Percentiles rank a stretch among this genome's conserved stretches.
phyloP scores from a whole-genome alignment of 1,140 invertebrate species.

The Triops cancriformis region DNA sequence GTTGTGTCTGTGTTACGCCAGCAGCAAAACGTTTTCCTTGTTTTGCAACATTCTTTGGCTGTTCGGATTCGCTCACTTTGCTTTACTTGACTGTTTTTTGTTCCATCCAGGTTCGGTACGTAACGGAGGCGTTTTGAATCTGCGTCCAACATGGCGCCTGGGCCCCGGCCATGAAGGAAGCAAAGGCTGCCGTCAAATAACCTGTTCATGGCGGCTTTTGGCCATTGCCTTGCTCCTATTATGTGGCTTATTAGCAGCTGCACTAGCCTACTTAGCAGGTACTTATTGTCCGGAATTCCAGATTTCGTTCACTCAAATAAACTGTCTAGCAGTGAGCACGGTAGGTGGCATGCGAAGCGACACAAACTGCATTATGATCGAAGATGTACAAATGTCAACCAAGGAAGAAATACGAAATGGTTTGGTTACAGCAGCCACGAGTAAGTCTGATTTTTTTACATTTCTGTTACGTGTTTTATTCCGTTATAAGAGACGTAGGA shows the following conservation, averaged over 20 bases:
- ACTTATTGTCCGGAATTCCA: neutral
- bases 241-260: constrained; percentile 23
- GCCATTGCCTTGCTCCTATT: constrained; percentile 24
- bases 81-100: neutral
- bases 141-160: neutral
- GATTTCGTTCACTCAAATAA: neutral
- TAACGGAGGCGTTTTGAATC: neutral
- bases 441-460: neutral
- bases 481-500: neutral
- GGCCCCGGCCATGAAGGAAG: constrained; percentile 11
- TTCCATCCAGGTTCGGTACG: neutral
- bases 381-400: neutral
- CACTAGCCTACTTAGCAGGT: constrained; percentile 26
- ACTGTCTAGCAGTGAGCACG: constrained; percentile 20
- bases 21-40: neutral
- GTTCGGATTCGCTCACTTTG: neutral
- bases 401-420: neutral
- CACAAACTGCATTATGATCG: constrained; percentile 16
- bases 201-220: constrained; percentile 25
- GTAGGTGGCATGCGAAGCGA: constrained; percentile 16
- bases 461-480: neutral
- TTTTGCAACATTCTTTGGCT: neutral
- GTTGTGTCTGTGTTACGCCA: neutral
- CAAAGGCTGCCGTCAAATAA: constrained; percentile 21
- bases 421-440: neutral